Percentiles rank a stretch among this genome's conserved stretches.
Conservation (phyloP, 2,797 vertebrate genomes). For the Bucorvus abyssinicus region DNA sequence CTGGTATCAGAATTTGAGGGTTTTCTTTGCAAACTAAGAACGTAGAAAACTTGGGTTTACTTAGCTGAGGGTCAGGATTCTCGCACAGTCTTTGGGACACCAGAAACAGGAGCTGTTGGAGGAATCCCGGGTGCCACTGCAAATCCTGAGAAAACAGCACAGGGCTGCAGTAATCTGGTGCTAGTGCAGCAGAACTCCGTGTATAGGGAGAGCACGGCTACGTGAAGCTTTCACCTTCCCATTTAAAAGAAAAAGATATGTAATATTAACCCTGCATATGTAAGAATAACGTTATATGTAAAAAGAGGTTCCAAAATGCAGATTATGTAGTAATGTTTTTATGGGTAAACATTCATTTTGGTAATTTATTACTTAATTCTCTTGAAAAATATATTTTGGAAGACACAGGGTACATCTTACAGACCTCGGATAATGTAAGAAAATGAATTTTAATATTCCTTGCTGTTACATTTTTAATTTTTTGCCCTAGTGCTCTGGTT, state of each 20-base stretch:
- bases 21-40: not conserved
- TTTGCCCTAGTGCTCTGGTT: not conserved
- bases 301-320: not conserved
- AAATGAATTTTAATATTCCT: not conserved
- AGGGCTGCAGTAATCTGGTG: not conserved
- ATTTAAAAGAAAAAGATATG: not conserved
- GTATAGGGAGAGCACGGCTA: not conserved
- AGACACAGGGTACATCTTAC: not conserved
- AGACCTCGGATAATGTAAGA: not conserved
- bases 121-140: not conserved
- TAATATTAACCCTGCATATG: not conserved
- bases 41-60: not conserved
- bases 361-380: not conserved
- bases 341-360: not conserved
- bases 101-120: not conserved
- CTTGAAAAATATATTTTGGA: not conserved
- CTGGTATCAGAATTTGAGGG: not conserved
- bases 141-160: not conserved
- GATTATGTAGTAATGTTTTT: not conserved
- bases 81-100: not conserved
- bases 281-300: not conserved
- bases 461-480: not conserved
- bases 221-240: not conserved
- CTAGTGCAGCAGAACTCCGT: not conserved
- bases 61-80: not conserved